Percentiles rank a stretch among this genome's conserved stretches.
Evolutionary conservation across 1,140 invertebrate genomes (phyloP).

Genomic region (Laupala kohalensis): DNA sequence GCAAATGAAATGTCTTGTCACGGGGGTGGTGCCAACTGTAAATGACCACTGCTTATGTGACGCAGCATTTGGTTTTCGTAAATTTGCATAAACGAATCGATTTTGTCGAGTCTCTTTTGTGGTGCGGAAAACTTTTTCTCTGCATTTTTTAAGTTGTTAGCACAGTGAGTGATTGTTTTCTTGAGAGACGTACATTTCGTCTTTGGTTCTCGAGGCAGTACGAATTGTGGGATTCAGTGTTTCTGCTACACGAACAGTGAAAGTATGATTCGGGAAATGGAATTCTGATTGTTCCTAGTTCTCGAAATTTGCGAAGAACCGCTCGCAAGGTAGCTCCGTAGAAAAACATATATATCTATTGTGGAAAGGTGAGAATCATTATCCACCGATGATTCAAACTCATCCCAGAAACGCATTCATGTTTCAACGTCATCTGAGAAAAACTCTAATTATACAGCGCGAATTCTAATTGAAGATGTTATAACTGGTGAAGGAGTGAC

Average conservation of each 20-base stretch:
- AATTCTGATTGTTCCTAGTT: no score
- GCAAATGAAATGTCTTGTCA: neutral
- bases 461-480: neutral
- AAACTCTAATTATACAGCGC: neutral
- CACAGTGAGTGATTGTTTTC: no score
- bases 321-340: neutral
- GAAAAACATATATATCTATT: neutral
- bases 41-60: neutral
- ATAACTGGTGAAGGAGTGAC: neutral
- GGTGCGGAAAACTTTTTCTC: no score
- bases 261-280: no score
- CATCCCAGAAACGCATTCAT: neutral
- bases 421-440: neutral
- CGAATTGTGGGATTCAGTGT: no score
- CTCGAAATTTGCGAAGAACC: no score
- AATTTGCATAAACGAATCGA: neutral
- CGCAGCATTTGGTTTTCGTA: neutral
- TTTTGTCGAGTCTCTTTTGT: no score
- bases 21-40: neutral
- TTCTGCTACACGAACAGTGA: no score
- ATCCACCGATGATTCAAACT: neutral
- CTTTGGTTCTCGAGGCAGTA: no score
- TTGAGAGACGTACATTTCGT: no score
- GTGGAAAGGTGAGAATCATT: neutral
- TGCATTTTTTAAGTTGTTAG: no score